Conservation (phyloP, 35 echinoderm and acorn worm genomes). For the Holothuria glaberrima region DNA sequence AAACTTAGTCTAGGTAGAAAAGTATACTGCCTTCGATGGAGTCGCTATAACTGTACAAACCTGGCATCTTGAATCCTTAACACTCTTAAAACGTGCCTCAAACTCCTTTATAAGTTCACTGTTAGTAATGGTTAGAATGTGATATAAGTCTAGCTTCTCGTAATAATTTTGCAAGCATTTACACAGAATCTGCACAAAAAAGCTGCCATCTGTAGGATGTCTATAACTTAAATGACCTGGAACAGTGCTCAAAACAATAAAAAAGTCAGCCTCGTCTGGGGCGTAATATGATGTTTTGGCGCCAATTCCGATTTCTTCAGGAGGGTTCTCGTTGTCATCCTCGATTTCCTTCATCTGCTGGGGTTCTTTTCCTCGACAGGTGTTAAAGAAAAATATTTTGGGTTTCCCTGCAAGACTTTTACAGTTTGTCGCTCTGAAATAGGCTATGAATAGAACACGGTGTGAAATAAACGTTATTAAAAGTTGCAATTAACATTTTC, state of each 20-base stretch:
- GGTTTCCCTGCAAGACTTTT: background rate
- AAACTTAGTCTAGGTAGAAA: too few species aligned
- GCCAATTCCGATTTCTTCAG: too few species aligned
- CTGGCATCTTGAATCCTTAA: background rate
- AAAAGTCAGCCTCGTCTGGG: background rate
- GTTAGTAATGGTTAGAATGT: too few species aligned
- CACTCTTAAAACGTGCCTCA: background rate
- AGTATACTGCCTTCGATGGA: background rate
- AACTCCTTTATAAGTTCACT: too few species aligned
- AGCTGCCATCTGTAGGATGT: background rate
- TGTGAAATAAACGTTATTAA: too few species aligned
- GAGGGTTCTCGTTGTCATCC: too few species aligned
- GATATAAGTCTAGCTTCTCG: too few species aligned
- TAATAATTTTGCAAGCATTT: slow-evolving; percentile 2
- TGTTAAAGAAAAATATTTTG: slow-evolving; percentile 41
- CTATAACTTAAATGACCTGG: slow-evolving; percentile 8
- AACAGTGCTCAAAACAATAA: background rate
- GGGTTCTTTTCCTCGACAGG: background rate
- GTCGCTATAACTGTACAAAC: background rate
- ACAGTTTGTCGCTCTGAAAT: background rate
- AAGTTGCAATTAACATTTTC: too few species aligned
- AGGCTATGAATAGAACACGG: too few species aligned
- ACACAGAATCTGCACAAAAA: slow-evolving; percentile 2
- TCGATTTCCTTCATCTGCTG: too few species aligned
- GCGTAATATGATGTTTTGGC: background rate